Conservation (phyloP, 2,888 invertebrate species). For the Pyrgus malvae region DNA sequence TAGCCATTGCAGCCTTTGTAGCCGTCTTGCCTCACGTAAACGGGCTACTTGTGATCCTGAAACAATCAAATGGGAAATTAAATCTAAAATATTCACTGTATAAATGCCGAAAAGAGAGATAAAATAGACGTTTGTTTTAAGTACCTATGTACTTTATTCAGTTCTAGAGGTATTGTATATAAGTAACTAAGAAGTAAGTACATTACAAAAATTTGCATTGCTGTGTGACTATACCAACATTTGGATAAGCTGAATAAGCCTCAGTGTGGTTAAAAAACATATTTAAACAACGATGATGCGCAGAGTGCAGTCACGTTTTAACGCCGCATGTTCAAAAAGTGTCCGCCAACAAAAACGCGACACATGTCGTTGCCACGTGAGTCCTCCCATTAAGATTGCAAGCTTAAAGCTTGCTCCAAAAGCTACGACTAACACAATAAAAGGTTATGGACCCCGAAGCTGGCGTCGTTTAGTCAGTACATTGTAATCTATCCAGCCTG, state of each 20-base stretch:
- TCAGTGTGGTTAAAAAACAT: not conserved
- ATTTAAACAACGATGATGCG: not conserved
- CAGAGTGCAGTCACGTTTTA: constrained; percentile 48
- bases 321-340: constrained; percentile 45
- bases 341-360: constrained; percentile 47
- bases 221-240: too few species aligned
- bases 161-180: too few species aligned
- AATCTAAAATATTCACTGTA: not conserved
- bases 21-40: constrained; percentile 62
- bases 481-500: not conserved
- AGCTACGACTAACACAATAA: not conserved
- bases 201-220: too few species aligned
- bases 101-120: too few species aligned
- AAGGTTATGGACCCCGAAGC: not conserved
- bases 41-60: constrained; percentile 61
- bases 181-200: too few species aligned
- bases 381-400: constrained; percentile 7
- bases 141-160: too few species aligned
- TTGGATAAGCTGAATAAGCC: not conserved
- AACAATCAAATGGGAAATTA: constrained; percentile 39
- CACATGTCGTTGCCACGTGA: constrained; percentile 48
- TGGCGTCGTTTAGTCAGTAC: not conserved
- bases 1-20: constrained; percentile 55
- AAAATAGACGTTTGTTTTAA: too few species aligned
- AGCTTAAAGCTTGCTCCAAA: constrained; percentile 22